These are phyloP conservation scores for Pseudocheirus occidentalis DNA, from an alignment of 2,797 vertebrate species.

Conservation along the genomic window DNA sequence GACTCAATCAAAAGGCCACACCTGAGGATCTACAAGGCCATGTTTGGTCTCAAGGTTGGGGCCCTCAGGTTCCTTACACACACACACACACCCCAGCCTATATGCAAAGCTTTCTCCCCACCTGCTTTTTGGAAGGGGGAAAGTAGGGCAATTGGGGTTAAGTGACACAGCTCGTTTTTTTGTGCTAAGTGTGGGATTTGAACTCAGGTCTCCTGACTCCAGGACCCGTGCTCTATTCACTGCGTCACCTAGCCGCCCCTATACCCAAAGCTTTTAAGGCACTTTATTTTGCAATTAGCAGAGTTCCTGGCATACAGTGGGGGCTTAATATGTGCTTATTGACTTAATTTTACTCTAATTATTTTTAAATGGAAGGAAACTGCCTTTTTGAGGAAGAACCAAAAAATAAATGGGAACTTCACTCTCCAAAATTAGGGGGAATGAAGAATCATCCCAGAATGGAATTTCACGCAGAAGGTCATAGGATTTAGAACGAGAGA, in stretches of 20 bases:
- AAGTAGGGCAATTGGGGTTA: too few relatives aligned
- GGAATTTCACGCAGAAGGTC: not conserved
- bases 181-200: too few relatives aligned
- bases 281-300: not conserved
- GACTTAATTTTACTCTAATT: not conserved
- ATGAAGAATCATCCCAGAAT: not conserved
- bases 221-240: too few relatives aligned
- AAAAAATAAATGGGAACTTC: not conserved
- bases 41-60: too few relatives aligned
- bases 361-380: not conserved
- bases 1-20: too few relatives aligned
- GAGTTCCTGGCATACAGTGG: not conserved
- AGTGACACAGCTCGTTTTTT: too few relatives aligned
- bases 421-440: not conserved
- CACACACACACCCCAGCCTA: too few relatives aligned
- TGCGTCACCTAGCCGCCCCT: not conserved
- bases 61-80: too few relatives aligned
- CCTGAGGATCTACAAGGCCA: too few relatives aligned
- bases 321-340: not conserved
- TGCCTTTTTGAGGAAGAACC: not conserved
- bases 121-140: too few relatives aligned
- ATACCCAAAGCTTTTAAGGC: not conserved
- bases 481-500: not conserved
- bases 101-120: too few relatives aligned
- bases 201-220: too few relatives aligned